Conservation (phyloP, 1,140 invertebrate genomes). For the Onthophagus taurus region DNA sequence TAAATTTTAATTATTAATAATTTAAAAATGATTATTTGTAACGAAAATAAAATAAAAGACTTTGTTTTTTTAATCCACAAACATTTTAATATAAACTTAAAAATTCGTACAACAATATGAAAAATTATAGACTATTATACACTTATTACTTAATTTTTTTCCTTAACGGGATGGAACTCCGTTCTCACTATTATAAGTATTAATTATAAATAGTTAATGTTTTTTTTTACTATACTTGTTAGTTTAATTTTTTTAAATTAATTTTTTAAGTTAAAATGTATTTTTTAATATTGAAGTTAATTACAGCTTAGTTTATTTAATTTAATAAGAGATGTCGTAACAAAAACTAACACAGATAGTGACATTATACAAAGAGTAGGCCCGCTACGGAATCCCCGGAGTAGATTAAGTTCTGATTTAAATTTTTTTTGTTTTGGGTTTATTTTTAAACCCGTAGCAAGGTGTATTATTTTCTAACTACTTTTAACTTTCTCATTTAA, state of each 20-base stretch:
- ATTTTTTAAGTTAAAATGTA: too few relatives aligned
- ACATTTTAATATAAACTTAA: conserved; percentile 77
- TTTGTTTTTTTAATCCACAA: conserved; percentile 47
- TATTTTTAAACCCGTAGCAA: conserved; percentile 11
- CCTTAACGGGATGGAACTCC: conserved; percentile 50
- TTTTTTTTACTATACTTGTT: too few relatives aligned
- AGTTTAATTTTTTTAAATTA: conserved; percentile 29
- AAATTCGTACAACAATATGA: conserved; percentile 73
- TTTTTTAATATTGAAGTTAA: too few relatives aligned
- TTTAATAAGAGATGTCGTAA: conserved; percentile 34
- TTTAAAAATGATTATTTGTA: background rate
- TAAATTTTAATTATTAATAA: background rate
- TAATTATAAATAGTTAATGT: conserved; percentile 3
- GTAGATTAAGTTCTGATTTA: too few relatives aligned
- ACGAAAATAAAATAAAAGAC: conserved; percentile 8
- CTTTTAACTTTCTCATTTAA: conserved; percentile 3
- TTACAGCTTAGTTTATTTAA: too few relatives aligned
- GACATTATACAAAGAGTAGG: too few relatives aligned
- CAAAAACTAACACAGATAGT: conserved; percentile 38
- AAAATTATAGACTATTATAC: conserved; percentile 67
- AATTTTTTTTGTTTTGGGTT: background rate
- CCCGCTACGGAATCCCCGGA: too few relatives aligned
- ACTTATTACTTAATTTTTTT: conserved; percentile 40
- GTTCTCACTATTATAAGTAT: conserved; percentile 48
- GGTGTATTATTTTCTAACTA: conserved; percentile 3